phyloP scores from a whole-genome alignment of 2,797 vertebrate genomes.

The Atherinosoma microstoma region DNA sequence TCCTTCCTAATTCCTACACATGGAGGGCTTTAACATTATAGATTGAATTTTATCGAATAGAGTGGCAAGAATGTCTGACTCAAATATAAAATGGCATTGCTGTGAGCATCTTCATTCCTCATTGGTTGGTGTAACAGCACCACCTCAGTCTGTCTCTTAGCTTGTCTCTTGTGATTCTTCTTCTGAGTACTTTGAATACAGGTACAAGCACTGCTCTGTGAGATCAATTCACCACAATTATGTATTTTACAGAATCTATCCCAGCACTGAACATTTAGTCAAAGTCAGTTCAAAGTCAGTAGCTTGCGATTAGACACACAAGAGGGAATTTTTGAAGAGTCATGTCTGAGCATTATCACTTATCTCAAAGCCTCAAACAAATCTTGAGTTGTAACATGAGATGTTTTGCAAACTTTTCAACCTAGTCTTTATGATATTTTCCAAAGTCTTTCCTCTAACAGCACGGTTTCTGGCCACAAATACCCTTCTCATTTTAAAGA shows the following conservation, averaged over 20 bases:
- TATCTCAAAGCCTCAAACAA: neutral
- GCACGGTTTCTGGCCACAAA: neutral
- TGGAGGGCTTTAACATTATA: neutral
- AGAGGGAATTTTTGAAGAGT: neutral
- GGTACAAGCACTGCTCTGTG: neutral
- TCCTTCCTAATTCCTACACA: neutral
- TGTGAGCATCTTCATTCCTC: neutral
- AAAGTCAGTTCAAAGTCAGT: conserved; percentile 7
- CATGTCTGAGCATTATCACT: neutral
- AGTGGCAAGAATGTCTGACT: neutral
- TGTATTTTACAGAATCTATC: neutral
- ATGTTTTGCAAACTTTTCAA: neutral
- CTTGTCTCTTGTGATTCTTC: neutral
- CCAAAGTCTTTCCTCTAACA: neutral
- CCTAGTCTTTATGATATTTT: neutral
- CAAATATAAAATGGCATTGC: neutral
- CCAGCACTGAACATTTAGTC: neutral
- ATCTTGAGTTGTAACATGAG: neutral
- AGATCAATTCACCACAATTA: neutral
- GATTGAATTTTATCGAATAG: neutral
- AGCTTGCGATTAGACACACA: neutral
- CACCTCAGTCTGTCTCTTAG: neutral
- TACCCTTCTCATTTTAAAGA: neutral
- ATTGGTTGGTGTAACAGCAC: neutral
- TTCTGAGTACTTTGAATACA: neutral